phyloP scores from a whole-genome alignment of 2,888 invertebrate genomes.

The Malacosoma neustria region DNA sequence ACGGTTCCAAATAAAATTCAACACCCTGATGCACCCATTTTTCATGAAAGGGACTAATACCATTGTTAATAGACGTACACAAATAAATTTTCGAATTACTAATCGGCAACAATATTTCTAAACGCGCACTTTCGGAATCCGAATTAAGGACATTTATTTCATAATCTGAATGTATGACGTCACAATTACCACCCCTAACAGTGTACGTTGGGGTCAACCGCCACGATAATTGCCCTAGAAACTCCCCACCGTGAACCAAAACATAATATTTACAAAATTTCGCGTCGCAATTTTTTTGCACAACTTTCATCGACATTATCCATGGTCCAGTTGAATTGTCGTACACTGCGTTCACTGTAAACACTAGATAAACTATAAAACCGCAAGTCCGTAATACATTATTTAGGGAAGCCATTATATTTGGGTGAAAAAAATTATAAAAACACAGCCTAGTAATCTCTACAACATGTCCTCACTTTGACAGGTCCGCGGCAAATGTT shows the following conservation, averaged over 20 bases:
- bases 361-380: constrained; percentile 43
- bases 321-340: constrained; percentile 29
- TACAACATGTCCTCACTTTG: constrained; percentile 55
- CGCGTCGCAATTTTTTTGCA: constrained; percentile 32
- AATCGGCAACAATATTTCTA: constrained; percentile 41
- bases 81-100: constrained; percentile 40
- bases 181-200: constrained; percentile 43
- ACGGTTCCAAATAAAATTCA: constrained; percentile 48
- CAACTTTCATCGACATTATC: constrained; percentile 42
- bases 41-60: constrained; percentile 36
- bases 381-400: constrained; percentile 67
- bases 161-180: constrained; percentile 47
- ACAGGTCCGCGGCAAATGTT: constrained; percentile 61
- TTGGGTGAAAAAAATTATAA: constrained; percentile 26
- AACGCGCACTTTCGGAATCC: constrained; percentile 31
- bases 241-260: constrained; percentile 50
- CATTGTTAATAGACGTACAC: constrained; percentile 38
- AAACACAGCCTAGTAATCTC: constrained; percentile 28
- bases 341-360: constrained; percentile 32
- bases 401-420: constrained; percentile 48
- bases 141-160: constrained; percentile 50
- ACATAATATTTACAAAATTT: constrained; percentile 65
- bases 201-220: constrained; percentile 45
- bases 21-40: constrained; percentile 72
- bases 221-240: constrained; percentile 58